These are phyloP conservation scores for Drosophila planitibia DNA, from an alignment of 2,888 invertebrate genomes.

Conservation along the genomic window DNA sequence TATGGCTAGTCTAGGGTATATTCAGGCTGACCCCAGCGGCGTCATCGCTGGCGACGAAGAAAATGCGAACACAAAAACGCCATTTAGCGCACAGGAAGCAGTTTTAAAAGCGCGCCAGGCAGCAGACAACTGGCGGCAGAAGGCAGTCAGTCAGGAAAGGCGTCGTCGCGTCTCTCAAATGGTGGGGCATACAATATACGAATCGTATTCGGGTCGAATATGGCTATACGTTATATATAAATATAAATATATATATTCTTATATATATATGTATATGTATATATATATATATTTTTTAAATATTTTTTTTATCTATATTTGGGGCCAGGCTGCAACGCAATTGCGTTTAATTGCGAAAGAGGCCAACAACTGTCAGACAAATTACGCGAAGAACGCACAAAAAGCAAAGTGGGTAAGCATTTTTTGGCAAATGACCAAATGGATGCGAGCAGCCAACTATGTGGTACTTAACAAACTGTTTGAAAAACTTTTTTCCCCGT, in stretches of 20 bases:
- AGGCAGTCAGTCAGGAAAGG: constrained; percentile 37
- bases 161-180: constrained; percentile 48
- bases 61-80: constrained; percentile 77
- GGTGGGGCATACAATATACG: constrained; percentile 2
- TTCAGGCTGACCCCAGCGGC: constrained; percentile 47
- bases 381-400: constrained; percentile 57
- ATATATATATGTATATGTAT: neutral
- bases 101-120: constrained; percentile 72
- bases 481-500: constrained; percentile 15
- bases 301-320: neutral
- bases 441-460: constrained; percentile 26
- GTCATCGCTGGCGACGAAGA: constrained; percentile 44
- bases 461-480: constrained; percentile 54
- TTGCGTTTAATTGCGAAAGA: constrained; percentile 83
- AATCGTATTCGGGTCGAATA: constrained; percentile 18
- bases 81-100: constrained; percentile 82
- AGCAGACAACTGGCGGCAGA: constrained; percentile 27
- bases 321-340: constrained; percentile 64
- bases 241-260: neutral
- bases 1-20: constrained; percentile 19
- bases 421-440: constrained; percentile 70
- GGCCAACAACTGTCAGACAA: constrained; percentile 62
- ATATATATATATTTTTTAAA: neutral
- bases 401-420: constrained; percentile 51
- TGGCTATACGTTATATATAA: neutral